phyloP scores from a whole-genome alignment of 1,140 invertebrate genomes.

The Drosophila funebris region DNA sequence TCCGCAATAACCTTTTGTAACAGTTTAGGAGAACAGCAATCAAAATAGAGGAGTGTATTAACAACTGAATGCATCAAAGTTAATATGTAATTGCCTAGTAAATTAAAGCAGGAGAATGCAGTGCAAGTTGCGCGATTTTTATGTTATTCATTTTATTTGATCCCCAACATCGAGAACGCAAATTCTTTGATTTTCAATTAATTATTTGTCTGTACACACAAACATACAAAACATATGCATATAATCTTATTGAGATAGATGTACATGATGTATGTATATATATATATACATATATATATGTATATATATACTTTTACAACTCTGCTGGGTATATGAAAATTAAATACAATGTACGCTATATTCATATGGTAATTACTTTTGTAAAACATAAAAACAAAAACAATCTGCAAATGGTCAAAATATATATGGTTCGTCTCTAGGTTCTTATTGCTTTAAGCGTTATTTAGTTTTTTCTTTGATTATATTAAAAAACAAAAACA shows the following conservation, averaged over 20 bases:
- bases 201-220: conserved; percentile 44
- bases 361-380: conserved; percentile 11
- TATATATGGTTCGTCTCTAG: conserved; percentile 64
- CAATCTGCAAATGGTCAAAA: conserved; percentile 8
- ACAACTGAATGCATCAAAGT: conserved; percentile 3
- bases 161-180: conserved; percentile 1
- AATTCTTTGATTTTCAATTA: conserved; percentile 28
- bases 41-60: conserved; percentile 6
- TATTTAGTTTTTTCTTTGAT: conserved; percentile 82
- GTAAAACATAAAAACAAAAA: not conserved
- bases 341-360: conserved; percentile 11
- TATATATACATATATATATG: conserved; percentile 19
- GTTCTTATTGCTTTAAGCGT: conserved; percentile 81
- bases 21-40: conserved; percentile 22
- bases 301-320: conserved; percentile 31
- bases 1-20: conserved; percentile 20
- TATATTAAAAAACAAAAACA: conserved; percentile 54
- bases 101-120: conserved; percentile 71
- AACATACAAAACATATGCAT: conserved; percentile 8
- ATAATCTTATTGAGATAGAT: conserved; percentile 37
- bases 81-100: conserved; percentile 61
- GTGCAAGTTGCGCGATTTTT: conserved; percentile 65
- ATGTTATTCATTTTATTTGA: conserved; percentile 32
- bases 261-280: conserved; percentile 25
- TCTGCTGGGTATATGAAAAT: conserved; percentile 23